Conservation (phyloP, 2,113 vertebrate species). For the Equus quagga region DNA sequence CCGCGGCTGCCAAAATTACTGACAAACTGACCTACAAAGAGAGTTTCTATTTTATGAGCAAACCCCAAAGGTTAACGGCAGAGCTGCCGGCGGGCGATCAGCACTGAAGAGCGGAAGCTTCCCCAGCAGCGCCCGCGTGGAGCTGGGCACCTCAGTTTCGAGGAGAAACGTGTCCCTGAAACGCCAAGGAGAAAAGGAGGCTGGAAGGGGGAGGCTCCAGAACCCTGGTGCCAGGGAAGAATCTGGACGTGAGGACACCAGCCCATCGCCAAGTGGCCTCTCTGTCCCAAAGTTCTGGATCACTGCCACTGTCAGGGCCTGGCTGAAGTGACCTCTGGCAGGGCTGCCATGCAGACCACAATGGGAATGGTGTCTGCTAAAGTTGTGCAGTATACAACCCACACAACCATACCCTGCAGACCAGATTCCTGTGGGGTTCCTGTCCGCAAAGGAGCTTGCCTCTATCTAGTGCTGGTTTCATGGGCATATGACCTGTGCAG, state of each 20-base stretch:
- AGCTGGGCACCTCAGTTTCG: conserved; percentile 14
- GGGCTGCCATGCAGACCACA: background rate
- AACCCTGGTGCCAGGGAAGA: background rate
- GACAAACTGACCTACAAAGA: conserved; percentile 81
- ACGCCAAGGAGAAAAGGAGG: conserved; percentile 53
- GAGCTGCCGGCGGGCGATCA: conserved; percentile 69
- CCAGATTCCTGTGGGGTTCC: background rate
- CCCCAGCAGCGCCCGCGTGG: conserved; percentile 23
- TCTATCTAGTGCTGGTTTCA: background rate
- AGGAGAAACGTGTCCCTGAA: conserved; percentile 29
- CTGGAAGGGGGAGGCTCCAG: background rate
- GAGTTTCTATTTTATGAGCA: conserved; percentile 83
- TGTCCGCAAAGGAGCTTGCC: background rate
- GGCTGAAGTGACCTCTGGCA: background rate
- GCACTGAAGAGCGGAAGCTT: conserved; percentile 61
- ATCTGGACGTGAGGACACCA: background rate
- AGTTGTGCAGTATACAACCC: background rate
- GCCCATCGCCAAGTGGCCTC: background rate
- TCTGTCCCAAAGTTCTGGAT: background rate
- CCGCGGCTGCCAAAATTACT: conserved; percentile 80
- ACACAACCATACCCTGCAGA: background rate
- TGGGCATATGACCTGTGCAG: background rate
- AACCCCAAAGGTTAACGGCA: conserved; percentile 82
- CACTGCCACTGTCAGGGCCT: background rate
- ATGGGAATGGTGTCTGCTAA: background rate